Evolutionary conservation across 30 jellyfish, hydroid and myxozoan genomes (phyloP).

Genomic region (Rhopilema esculentum): DNA sequence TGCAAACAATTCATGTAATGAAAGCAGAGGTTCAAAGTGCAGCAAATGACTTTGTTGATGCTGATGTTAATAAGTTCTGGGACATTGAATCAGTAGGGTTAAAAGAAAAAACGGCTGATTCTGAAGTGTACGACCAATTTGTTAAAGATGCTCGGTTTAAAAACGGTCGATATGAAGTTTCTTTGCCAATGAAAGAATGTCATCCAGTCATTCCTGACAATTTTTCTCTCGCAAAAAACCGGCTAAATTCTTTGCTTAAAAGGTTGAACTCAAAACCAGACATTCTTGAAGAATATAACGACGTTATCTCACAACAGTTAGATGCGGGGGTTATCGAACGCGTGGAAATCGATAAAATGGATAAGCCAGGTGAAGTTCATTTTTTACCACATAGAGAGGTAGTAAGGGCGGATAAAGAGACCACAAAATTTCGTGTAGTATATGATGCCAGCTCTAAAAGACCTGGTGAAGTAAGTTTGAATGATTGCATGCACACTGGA

Average conservation of each 20-base stretch:
- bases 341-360: too few species aligned
- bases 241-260: slow-evolving; percentile 5
- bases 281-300: too few species aligned
- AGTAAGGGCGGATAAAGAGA: too few species aligned
- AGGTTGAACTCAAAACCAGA: slow-evolving; percentile 3
- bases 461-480: too few species aligned
- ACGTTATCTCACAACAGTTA: too few species aligned
- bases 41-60: not conserved
- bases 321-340: too few species aligned
- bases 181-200: slow-evolving; percentile 26
- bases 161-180: too few species aligned
- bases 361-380: too few species aligned
- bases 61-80: slow-evolving; percentile 27
- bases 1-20: slow-evolving; percentile 9
- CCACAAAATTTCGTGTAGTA: too few species aligned
- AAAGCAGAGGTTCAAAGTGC: not conserved
- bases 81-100: slow-evolving; percentile 35
- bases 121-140: slow-evolving; percentile 7
- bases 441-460: too few species aligned
- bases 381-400: too few species aligned
- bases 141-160: not conserved
- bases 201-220: slow-evolving; percentile 21
- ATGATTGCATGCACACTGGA: too few species aligned
- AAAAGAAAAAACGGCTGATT: not conserved
- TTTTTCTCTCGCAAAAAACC: slow-evolving; percentile 18